Base-by-base conservation (phyloP, 2,888 invertebrate species). In the Ennomos quercinarius region DNA sequence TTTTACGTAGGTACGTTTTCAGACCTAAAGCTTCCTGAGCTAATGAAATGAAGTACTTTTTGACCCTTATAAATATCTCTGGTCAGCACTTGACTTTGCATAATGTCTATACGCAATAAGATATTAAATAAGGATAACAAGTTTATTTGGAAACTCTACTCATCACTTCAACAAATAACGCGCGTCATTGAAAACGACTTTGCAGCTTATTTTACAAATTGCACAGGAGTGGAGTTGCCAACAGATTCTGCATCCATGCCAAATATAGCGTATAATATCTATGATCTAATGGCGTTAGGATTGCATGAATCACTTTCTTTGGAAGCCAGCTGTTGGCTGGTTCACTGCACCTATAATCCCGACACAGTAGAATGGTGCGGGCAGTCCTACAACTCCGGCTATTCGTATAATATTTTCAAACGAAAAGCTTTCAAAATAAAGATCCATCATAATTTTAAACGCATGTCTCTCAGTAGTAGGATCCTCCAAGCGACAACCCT, bases 261-360 rank as follows among this genome's bases (percentile, higher is more conserved):
- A 63, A 64, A 72, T 72, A 71, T 72, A 73, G 75, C 61, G 60
- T 63, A 48, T 61, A 34, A 34, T 40, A 49, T 62, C 49, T 52
- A 57, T 70, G 68, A 67, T 63, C 68, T 64, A 71, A 70, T 61
- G 61, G 66, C 57, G 60, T 35, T 70, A 40, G 64, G 66, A 68
- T 72, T 61, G 69, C 52, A 66, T 84, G 83, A 83, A 67, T 84
- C 83, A 82, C 75, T 71, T 72, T 75, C 70, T 67, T 66, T 73
- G 74, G 71, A 73, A 74, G 74, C 72, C 63, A 64, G 65, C 60
- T 61, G 68, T 66, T 81, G 84, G 83, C 84, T 87, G 83, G 87
- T 87, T 88, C 86, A 85, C 63, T 84, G 84, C 81, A 79, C 86
- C 72, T 61, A 50, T 63, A 63, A 64, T 63, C 46, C n/a, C 61